Evolutionary conservation across 1,140 invertebrate species (phyloP).

Genomic region (Dinoponera quadriceps): DNA sequence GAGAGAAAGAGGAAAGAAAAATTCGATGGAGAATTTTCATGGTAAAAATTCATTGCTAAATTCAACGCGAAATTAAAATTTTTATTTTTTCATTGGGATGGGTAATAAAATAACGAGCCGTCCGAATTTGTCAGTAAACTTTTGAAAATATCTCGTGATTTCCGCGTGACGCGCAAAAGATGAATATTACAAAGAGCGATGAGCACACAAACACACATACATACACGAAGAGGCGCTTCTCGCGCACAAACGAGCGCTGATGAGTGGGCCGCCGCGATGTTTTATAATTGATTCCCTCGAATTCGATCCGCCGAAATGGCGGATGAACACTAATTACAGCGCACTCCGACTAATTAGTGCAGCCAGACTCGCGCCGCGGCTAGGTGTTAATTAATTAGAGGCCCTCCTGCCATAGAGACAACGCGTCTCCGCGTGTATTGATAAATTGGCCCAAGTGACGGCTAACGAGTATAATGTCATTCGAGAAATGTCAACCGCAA

Average conservation of each 20-base stretch:
- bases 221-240: neutral
- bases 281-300: constrained; percentile 80
- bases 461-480: constrained; percentile 51
- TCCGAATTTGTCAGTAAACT: neutral
- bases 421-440: constrained; percentile 39
- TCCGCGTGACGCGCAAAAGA: neutral
- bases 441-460: constrained; percentile 38
- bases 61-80: neutral
- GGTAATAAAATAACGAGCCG: neutral
- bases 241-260: constrained; percentile 46
- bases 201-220: neutral
- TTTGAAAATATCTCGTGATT: neutral
- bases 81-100: too few relatives aligned
- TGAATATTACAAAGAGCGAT: neutral
- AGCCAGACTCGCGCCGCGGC: constrained; percentile 60
- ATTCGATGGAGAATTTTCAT: neutral
- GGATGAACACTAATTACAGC: constrained; percentile 84
- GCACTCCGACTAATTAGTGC: constrained; percentile 84
- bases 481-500: constrained; percentile 37
- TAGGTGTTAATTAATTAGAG: constrained; percentile 86
- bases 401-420: constrained; percentile 72
- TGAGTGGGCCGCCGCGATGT: constrained; percentile 69
- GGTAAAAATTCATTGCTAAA: neutral
- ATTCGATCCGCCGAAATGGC: constrained; percentile 80
- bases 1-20: neutral